Percentiles rank a stretch among this genome's conserved stretches.
These are phyloP conservation scores for Podabrus alpinus DNA, from an alignment of 2,888 invertebrate genomes.

Conservation along the genomic window DNA sequence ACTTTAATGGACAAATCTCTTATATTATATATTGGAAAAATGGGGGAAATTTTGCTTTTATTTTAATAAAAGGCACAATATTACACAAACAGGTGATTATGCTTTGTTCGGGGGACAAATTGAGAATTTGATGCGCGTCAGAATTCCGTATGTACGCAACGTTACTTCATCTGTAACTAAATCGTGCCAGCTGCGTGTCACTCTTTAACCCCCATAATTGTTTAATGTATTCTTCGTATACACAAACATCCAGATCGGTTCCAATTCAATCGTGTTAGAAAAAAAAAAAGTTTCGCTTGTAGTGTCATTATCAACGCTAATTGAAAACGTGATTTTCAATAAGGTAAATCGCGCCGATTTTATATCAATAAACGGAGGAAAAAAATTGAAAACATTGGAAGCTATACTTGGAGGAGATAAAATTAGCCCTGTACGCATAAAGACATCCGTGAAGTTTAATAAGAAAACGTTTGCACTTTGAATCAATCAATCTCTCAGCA, in stretches of 20 bases:
- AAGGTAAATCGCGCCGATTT: no score
- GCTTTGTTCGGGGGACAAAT: conserved; percentile 51
- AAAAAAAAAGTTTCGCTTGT: not conserved
- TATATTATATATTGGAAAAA: conserved; percentile 19
- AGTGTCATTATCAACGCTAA: not conserved
- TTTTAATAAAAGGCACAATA: conserved; percentile 39
- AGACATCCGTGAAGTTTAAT: conserved; percentile 32
- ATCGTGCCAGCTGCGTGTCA: conserved; percentile 47
- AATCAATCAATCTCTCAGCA: conserved; percentile 42
- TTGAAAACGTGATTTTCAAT: not conserved
- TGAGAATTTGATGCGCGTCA: conserved; percentile 51
- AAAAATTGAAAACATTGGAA: not conserved
- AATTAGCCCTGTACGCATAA: not conserved
- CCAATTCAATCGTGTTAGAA: not conserved
- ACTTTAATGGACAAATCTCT: conserved; percentile 33
- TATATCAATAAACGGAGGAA: no score
- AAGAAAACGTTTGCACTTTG: conserved; percentile 34
- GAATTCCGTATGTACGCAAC: conserved; percentile 43
- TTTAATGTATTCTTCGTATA: not conserved
- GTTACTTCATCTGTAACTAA: conserved; percentile 47
- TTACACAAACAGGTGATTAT: conserved; percentile 52
- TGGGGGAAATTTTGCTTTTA: conserved; percentile 33
- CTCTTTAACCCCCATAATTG: conserved; percentile 8
- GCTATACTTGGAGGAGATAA: not conserved
- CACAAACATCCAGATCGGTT: not conserved